Conservation (phyloP, 2,888 invertebrate genomes). For the Cataglyphis rosenhaueri region DNA sequence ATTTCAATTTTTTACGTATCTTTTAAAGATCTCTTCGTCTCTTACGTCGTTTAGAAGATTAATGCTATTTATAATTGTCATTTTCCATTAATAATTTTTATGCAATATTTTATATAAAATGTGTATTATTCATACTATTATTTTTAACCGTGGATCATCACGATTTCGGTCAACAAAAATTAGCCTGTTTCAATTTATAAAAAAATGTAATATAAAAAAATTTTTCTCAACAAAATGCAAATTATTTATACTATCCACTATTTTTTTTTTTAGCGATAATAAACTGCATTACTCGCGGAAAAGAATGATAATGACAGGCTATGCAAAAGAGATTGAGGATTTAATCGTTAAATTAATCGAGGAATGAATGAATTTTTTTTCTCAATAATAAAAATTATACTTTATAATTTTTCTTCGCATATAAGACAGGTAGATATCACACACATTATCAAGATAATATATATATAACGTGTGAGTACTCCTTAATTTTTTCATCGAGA, state of each 20-base stretch:
- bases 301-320: not conserved
- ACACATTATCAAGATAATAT: not conserved
- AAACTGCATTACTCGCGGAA: not conserved
- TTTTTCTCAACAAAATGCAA: not conserved
- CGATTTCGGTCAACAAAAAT: not conserved
- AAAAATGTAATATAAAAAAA: not conserved
- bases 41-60: not conserved
- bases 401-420: not conserved
- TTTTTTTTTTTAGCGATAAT: not conserved
- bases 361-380: not conserved
- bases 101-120: not conserved
- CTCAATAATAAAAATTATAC: constrained; percentile 7
- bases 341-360: not conserved
- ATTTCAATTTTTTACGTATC: not conserved
- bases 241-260: not conserved
- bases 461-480: not conserved
- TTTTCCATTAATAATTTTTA: not conserved
- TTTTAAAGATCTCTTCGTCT: not conserved
- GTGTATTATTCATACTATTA: not conserved
- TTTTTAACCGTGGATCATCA: not conserved
- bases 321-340: not conserved
- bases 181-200: not conserved
- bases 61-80: not conserved
- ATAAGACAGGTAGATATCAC: not conserved
- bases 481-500: not conserved